A percentile compares a stretch with the other conserved stretches of the same genome.
phyloP scores from a whole-genome alignment of 2,113 vertebrate species.

The Mustela nigripes region DNA sequence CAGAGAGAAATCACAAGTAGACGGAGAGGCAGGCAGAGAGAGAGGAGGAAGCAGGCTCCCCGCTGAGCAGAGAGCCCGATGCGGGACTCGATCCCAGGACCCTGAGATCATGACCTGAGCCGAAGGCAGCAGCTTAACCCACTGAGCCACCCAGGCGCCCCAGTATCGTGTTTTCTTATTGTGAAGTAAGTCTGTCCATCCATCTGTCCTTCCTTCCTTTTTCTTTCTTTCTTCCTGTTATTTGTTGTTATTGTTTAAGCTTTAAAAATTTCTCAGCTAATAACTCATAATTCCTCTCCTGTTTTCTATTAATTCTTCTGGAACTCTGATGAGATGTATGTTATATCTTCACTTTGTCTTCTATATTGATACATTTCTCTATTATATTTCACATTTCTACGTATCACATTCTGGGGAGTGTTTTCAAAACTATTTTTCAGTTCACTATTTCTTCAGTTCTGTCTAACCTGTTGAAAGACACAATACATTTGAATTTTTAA shows the following conservation, averaged over 20 bases:
- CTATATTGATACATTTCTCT: background rate
- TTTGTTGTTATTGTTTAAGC: background rate
- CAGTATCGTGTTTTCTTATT: background rate
- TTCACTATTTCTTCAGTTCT: background rate
- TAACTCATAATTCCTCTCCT: background rate
- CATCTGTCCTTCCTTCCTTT: background rate
- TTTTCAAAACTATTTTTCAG: slow-evolving; percentile 20
- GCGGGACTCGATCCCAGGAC: too few species aligned
- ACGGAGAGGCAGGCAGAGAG: too few species aligned
- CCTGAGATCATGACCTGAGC: too few species aligned
- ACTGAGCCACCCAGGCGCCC: too few species aligned
- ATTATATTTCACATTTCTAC: background rate
- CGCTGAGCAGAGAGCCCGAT: too few species aligned
- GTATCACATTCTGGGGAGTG: background rate
- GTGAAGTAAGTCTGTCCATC: background rate
- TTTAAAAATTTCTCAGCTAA: background rate
- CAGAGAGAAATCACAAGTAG: too few species aligned
- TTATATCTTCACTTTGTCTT: background rate
- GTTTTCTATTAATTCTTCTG: background rate
- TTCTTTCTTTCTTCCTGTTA: background rate
- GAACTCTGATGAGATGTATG: background rate
- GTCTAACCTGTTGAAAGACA: background rate
- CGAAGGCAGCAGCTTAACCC: too few species aligned
- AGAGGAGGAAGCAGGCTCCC: too few species aligned
- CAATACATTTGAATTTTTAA: background rate